Conservation (phyloP, 2,113 vertebrate genomes). For the Arothron firmamentum region DNA sequence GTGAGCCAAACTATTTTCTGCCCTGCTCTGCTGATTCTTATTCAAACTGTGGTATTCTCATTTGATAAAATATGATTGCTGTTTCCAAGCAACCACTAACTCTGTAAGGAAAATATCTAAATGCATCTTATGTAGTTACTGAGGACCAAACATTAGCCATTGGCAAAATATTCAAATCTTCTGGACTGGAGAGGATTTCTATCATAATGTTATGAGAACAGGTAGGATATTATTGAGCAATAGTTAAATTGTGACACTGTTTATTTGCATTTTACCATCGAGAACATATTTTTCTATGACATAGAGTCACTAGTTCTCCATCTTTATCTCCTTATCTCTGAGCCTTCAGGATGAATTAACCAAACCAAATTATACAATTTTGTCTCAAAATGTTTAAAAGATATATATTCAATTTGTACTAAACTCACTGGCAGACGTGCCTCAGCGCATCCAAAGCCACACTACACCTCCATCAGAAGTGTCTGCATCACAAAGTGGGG, state of each 20-base stretch:
- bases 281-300: not conserved
- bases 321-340: not conserved
- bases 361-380: no score
- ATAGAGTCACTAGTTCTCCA: not conserved
- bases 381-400: not conserved
- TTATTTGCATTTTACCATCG: no score
- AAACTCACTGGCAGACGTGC: not conserved
- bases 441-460: not conserved
- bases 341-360: not conserved
- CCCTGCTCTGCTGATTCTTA: not conserved
- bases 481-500: slow-evolving; percentile 54
- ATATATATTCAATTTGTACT: no score
- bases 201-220: no score
- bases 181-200: no score
- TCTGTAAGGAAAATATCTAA: not conserved
- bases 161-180: no score
- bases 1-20: not conserved
- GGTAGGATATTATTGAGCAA: no score
- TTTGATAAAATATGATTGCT: not conserved
- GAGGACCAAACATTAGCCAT: no score
- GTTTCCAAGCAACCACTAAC: not conserved
- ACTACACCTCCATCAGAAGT: slow-evolving; percentile 1
- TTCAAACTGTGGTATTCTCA: not conserved
- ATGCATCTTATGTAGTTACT: not conserved
- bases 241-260: no score